Percentiles rank a stretch among this genome's conserved stretches.
Conservation (phyloP, 2,888 invertebrate genomes). For the Lepidochrysops patricia region DNA sequence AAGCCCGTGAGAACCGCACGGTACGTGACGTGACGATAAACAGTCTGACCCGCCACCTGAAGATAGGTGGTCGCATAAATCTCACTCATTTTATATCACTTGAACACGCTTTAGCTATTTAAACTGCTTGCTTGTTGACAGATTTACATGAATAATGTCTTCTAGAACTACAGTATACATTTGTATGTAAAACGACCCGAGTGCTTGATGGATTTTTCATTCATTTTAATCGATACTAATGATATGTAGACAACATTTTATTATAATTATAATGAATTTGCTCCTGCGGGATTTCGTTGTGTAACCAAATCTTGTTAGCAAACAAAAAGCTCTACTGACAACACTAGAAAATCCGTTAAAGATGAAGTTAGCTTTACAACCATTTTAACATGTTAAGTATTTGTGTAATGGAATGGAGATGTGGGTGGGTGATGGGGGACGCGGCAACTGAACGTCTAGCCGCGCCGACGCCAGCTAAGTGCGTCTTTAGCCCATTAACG, state of each 20-base stretch:
- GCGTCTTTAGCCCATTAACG: conserved; percentile 1
- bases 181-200: no score
- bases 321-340: no score
- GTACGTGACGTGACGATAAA: neutral
- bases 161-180: no score
- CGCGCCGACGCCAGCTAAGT: neutral
- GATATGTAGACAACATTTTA: no score
- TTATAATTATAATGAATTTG: no score
- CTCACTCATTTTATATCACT: neutral
- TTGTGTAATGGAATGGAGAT: neutral
- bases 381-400: neutral
- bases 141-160: neutral
- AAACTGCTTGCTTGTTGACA: neutral
- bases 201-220: no score
- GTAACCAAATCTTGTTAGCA: no score
- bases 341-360: neutral
- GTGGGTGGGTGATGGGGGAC: neutral
- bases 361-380: no score
- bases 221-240: no score
- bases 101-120: neutral
- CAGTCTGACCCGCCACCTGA: neutral
- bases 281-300: no score
- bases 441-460: neutral
- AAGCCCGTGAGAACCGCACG: neutral
- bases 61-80: neutral